phyloP scores from a whole-genome alignment of 2,797 vertebrate species.

The Nannoperca obscura region DNA sequence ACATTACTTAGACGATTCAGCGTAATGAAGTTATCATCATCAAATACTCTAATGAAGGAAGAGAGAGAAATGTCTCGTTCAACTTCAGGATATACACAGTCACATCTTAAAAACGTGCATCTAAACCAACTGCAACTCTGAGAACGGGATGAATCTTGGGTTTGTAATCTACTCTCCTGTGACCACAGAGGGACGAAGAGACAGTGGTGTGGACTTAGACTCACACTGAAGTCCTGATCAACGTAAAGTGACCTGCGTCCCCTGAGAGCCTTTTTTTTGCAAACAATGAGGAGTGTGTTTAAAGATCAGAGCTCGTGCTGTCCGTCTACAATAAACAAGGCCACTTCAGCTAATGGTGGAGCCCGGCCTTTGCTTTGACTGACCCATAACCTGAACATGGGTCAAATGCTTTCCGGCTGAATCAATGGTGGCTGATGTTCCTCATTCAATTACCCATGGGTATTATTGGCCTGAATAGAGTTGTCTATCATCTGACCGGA shows the following conservation, averaged over 20 bases:
- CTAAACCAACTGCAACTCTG: not conserved
- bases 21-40: not conserved
- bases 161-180: not conserved
- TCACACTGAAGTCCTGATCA: constrained; percentile 30
- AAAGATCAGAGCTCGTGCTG: constrained; percentile 43
- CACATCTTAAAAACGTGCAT: not conserved
- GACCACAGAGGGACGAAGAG: not conserved
- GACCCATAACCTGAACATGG: constrained; percentile 11
- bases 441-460: constrained; percentile 8
- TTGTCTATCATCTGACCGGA: not conserved
- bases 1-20: not conserved
- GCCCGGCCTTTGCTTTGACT: not conserved
- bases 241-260: constrained; percentile 50
- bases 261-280: constrained; percentile 46
- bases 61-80: not conserved
- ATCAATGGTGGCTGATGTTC: constrained; percentile 41
- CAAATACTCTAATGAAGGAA: not conserved
- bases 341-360: constrained; percentile 4
- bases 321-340: constrained; percentile 39
- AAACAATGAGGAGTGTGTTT: constrained; percentile 45
- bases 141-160: not conserved
- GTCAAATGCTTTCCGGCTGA: constrained; percentile 44
- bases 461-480: constrained; percentile 15
- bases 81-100: not conserved
- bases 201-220: constrained; percentile 13